Base-by-base conservation (phyloP, 2,888 invertebrate species). In the Lissocephala sabroskyi region DNA sequence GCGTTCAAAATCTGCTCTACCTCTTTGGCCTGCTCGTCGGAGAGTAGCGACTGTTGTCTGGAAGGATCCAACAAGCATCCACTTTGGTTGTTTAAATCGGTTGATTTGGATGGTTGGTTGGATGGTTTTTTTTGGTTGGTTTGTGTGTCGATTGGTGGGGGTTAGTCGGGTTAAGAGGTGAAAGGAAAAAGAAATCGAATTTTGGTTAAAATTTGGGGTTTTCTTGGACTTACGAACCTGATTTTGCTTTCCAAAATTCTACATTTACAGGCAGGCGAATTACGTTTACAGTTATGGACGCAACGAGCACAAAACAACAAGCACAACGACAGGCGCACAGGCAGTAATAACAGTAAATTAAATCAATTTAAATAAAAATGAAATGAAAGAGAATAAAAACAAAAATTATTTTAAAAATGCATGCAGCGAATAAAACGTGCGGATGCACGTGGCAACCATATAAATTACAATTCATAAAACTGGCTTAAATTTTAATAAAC, bases 21-120 rank as follows among this genome's bases (percentile, higher is more conserved):
- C 87, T 95, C 94, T 84, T 93, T 93, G 65, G 95, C 95, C 85
- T 95, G 94, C 86, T 95, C 95, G 84, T 95, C 95, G 53, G 94
- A 93, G 79, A 94, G 87, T 79, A 94, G 86, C 81, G 90, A 89
- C 85, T 92, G 92, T 88, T 92, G 91, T 85, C 92, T 92, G 86
- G 57, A 82, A 41, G 39, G 39, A 45, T 18, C 29, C 37, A 2
- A 16, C 7, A 35, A 42, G 14, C 23, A 23, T 23, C 23, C 23
- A 23, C 23, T 23, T 23, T 23, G 1, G 30, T 37, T 13, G 13
- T 26, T 43, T 39, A 26, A 49, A 41, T 36, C 19, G 45, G 13
- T 35, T 17, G 36, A 16, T 41, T 33, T 18, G n/a, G n/a, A n/a
- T n/a, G n/a, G n/a, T n/a, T n/a, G n/a, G n/a, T n/a, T n/a, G n/a